Base-by-base conservation (phyloP, 2,888 invertebrate species). In the Drosophila austrosaltans region DNA sequence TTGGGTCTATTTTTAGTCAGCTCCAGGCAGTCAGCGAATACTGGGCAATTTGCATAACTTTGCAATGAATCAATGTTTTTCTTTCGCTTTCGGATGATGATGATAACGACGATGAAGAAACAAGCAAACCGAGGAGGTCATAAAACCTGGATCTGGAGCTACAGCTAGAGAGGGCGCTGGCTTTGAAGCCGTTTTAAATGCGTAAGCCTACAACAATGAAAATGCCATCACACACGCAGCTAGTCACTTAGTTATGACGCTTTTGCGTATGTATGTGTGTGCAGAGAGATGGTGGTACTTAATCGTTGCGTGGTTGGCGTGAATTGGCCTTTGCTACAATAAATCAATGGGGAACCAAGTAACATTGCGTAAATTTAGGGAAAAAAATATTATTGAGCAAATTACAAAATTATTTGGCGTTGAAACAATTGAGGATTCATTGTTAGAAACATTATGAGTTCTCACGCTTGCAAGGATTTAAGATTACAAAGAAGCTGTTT, bases 31-130 rank as follows among this genome's bases (percentile, higher is more conserved):
- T 58, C 66, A 64, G n/a, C 56, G 40, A 81, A 72, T 76, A 71
- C 69, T 59, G 54, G 54, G 69, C 87, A 87, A 83, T 83, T 83
- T 84, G 87, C 89, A 83, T 83, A 89, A 87, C 75, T 73, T 84
- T 69, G 75, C 75, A 53, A 75, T 79, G 77, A 82, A 82, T 81
- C 82, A 82, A 87, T 75, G 82, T 74, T 48, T 48, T 48, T 48
- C 16, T 16, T 48, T 48, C 48, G 48, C 22, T 25, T 48, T 48
- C 10, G 22, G 48, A 61, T 25, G 25, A 42, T n/a, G 16, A 36
- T n/a, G 3, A 30, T 40, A 16, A 36, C 32, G 40, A 54, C 36
- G 12, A 59, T n/a, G 36, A 4, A 22, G 54, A 53, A 20, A 58
- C 40, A 62, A 20, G 67, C 66, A 61, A 57, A 57, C 57, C 66